phyloP scores from a whole-genome alignment of 1,140 invertebrate genomes.

The Drosophila sulfurigaster region DNA sequence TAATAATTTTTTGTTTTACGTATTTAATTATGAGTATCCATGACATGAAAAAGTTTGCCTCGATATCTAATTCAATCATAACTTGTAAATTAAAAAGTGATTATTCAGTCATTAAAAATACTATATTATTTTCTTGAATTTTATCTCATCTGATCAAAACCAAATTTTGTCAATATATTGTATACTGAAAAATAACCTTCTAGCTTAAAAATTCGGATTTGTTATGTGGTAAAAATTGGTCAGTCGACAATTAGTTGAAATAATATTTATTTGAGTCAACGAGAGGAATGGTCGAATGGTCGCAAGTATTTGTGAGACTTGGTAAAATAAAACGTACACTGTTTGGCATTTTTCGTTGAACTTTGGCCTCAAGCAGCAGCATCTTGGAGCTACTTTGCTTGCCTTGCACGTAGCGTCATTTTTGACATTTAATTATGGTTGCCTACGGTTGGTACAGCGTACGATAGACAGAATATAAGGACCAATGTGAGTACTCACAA shows the following conservation, averaged over 20 bases:
- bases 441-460: slow-evolving; percentile 16
- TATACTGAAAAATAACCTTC: no score
- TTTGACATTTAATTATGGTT: slow-evolving; percentile 81
- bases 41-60: no score
- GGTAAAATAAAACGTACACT: slow-evolving; percentile 20
- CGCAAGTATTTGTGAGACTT: background rate
- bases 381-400: slow-evolving; percentile 55
- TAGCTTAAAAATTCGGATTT: no score
- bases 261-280: slow-evolving; percentile 41
- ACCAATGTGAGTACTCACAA: background rate
- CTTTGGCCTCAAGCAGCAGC: slow-evolving; percentile 22
- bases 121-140: no score
- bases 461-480: slow-evolving; percentile 28
- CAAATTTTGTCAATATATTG: no score
- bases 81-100: no score
- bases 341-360: slow-evolving; percentile 41
- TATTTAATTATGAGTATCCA: no score
- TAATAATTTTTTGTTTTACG: no score
- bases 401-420: slow-evolving; percentile 76
- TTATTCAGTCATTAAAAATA: no score
- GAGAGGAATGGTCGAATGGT: slow-evolving; percentile 15
- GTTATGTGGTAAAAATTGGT: background rate
- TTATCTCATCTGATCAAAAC: no score
- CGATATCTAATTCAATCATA: no score
- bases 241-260: slow-evolving; percentile 23